phyloP scores from a whole-genome alignment of 2,888 invertebrate genomes.

The Ormyrus nitidulus region DNA sequence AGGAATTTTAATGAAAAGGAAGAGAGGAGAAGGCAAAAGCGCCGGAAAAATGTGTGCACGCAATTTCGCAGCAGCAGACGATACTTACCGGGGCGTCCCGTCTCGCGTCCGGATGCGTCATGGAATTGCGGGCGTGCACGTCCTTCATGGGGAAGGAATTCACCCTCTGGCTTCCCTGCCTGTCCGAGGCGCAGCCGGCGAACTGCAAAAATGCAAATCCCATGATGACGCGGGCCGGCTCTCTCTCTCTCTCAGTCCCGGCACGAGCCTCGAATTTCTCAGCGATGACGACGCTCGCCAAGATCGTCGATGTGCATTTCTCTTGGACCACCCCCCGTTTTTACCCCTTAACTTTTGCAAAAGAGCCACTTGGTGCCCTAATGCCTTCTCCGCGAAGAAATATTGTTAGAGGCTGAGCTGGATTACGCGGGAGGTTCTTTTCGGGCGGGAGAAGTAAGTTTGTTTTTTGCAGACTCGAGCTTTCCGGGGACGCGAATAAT shows the following conservation, averaged over 20 bases:
- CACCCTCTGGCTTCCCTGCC: conserved; percentile 83
- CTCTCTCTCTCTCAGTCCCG: conserved; percentile 15
- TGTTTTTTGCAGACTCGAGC: too few relatives aligned
- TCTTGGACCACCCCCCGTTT: background rate
- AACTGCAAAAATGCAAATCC: conserved; percentile 78
- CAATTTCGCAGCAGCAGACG: background rate
- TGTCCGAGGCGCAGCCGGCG: conserved; percentile 86
- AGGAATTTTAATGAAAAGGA: conserved; percentile 39
- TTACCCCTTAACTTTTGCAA: conserved; percentile 22
- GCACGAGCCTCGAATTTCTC: conserved; percentile 52
- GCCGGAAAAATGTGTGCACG: background rate
- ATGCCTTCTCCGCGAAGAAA: too few relatives aligned
- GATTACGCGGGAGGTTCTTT: too few relatives aligned
- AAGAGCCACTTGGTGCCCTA: background rate
- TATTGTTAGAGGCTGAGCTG: too few relatives aligned
- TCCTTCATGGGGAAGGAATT: conserved; percentile 93
- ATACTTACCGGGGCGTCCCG: conserved; percentile 86
- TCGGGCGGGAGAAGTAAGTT: too few relatives aligned
- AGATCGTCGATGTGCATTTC: conserved; percentile 5
- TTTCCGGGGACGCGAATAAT: too few relatives aligned
- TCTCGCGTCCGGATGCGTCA: conserved; percentile 83
- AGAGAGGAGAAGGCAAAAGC: background rate
- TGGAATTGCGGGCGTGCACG: conserved; percentile 80
- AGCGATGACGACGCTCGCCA: background rate
- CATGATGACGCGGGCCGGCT: conserved; percentile 48